Conservation (phyloP, 2,888 invertebrate species). For the Exocentrus adspersus region DNA sequence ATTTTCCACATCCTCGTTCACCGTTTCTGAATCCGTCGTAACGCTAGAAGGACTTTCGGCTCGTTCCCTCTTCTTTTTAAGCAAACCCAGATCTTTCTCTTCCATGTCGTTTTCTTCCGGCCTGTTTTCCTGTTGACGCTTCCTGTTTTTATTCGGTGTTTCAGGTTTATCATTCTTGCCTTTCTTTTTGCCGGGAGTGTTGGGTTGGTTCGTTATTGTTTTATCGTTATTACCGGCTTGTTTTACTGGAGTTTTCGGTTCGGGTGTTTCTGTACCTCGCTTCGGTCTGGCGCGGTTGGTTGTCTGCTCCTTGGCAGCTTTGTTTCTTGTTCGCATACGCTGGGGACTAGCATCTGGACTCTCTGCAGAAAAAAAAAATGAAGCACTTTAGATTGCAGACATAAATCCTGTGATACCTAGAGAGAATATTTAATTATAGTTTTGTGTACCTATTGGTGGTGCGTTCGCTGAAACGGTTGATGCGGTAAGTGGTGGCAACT, state of each 20-base stretch:
- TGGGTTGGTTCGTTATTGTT: constrained; percentile 7
- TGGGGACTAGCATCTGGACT: constrained; percentile 86
- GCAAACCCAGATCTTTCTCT: constrained; percentile 64
- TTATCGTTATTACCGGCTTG: constrained; percentile 45
- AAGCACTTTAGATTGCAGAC: too few relatives aligned
- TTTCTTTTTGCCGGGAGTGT: constrained; percentile 44
- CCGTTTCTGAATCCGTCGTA: constrained; percentile 86
- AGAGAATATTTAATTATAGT: too few relatives aligned
- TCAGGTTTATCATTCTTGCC: constrained; percentile 65
- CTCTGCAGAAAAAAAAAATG: constrained; percentile 58
- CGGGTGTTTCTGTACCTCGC: constrained; percentile 63
- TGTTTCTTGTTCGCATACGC: constrained; percentile 89
- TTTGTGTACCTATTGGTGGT: constrained; percentile 50
- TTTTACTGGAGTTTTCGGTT: constrained; percentile 67
- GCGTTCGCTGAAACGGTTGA: constrained; percentile 54
- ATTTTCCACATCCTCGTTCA: constrained; percentile 73
- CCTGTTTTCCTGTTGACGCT: constrained; percentile 61
- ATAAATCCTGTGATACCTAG: too few relatives aligned
- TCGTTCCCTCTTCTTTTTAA: constrained; percentile 65
- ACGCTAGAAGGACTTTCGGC: constrained; percentile 81
- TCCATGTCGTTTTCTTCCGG: constrained; percentile 61
- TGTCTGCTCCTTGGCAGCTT: constrained; percentile 79
- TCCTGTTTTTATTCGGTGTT: constrained; percentile 68
- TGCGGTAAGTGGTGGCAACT: constrained; percentile 70
- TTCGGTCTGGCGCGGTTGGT: constrained; percentile 66